Evolutionary conservation across 2,797 vertebrate genomes (phyloP).

Genomic region (Acipenser oxyrinchus): DNA sequence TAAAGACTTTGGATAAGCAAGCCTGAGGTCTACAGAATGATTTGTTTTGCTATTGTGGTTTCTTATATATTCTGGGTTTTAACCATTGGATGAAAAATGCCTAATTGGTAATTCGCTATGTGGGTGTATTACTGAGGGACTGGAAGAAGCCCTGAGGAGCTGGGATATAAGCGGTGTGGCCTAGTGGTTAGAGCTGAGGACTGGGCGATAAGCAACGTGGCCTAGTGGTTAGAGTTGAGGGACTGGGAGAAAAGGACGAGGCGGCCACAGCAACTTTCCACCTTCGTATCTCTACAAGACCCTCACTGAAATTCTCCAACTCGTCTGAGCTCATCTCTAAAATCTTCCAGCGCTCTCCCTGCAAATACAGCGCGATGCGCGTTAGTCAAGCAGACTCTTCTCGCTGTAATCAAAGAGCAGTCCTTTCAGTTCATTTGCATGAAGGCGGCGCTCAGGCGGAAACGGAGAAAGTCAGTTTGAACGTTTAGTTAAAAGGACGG

Average conservation of each 20-base stretch:
- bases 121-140: too few relatives aligned
- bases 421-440: slow-evolving; percentile 20
- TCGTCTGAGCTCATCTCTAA: slow-evolving; percentile 21
- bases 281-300: too few relatives aligned
- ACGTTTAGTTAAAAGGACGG: slow-evolving; percentile 75
- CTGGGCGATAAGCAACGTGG: not conserved
- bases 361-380: not conserved
- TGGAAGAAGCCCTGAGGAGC: too few relatives aligned
- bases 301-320: slow-evolving; percentile 25
- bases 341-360: slow-evolving; percentile 8
- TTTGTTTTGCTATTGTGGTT: too few relatives aligned
- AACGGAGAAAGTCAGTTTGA: slow-evolving; percentile 58
- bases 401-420: not conserved
- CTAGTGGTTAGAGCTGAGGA: too few relatives aligned
- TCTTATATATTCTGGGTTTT: too few relatives aligned
- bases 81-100: too few relatives aligned
- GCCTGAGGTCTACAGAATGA: too few relatives aligned
- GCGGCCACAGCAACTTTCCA: too few relatives aligned
- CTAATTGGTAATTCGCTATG: too few relatives aligned
- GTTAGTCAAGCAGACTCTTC: not conserved
- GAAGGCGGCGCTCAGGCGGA: slow-evolving; percentile 57
- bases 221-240: not conserved
- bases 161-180: too few relatives aligned
- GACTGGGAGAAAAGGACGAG: not conserved
- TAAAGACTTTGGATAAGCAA: too few relatives aligned